phyloP scores from a whole-genome alignment of 2,888 invertebrate genomes.

The Eurytoma adleriae region DNA sequence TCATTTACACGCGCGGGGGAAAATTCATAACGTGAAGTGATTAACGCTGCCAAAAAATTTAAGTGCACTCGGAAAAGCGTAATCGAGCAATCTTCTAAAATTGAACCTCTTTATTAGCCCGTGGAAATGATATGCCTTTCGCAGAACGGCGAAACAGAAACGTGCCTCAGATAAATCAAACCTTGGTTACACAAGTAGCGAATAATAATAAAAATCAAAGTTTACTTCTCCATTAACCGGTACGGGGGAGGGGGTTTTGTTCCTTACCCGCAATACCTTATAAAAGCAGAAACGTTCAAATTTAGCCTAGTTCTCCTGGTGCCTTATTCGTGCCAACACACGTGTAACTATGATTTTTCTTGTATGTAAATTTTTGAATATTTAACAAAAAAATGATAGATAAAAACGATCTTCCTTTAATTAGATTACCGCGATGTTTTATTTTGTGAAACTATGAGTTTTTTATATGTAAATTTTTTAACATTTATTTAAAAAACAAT shows the following conservation, averaged over 20 bases:
- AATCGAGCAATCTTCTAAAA: constrained; percentile 41
- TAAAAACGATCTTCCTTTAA: no score
- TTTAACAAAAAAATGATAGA: no score
- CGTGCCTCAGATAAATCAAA: constrained; percentile 34
- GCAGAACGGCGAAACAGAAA: constrained; percentile 5
- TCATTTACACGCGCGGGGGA: neutral
- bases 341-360: constrained; percentile 58
- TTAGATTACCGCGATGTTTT: no score
- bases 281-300: constrained; percentile 45
- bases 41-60: neutral
- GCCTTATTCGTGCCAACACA: constrained; percentile 23
- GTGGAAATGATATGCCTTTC: constrained; percentile 37
- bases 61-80: constrained; percentile 21
- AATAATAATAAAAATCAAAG: constrained; percentile 44
- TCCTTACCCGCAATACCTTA: constrained; percentile 26
- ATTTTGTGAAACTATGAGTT: no score
- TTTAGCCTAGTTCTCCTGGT: constrained; percentile 38
- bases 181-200: constrained; percentile 42
- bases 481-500: no score
- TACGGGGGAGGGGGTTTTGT: constrained; percentile 30
- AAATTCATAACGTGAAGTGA: neutral
- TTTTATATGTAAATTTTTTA: no score
- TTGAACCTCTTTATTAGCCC: constrained; percentile 34
- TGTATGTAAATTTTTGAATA: constrained; percentile 58
- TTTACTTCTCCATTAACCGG: constrained; percentile 32